Evolutionary conservation across 2,888 invertebrate genomes (phyloP), one percentile per base, ranked within the genome.

Genomic region (Enoplolaimus lenunculus): DNA sequence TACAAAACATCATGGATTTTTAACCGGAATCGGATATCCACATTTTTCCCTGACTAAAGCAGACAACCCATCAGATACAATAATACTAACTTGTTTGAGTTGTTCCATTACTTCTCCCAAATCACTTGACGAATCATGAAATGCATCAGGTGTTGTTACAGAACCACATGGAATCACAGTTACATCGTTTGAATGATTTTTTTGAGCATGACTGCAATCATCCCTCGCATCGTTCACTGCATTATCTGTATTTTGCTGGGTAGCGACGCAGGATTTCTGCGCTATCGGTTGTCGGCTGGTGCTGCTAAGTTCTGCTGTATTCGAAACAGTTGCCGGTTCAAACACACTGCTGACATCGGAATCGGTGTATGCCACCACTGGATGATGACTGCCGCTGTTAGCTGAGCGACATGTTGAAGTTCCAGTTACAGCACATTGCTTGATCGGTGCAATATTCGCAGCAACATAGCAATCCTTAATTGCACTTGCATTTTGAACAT

Each of bases 81-180:
- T n/a, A n/a, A n/a, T 45, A 45, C 45, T 45, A 13, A 73, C 73
- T 69, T 69, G 31, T 62, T 66, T 28, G 16, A 73, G 34, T 33
- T 69, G 69, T 1, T 21, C 26, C 71, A 73, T 73, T 30, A 73
- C 57, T 2, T 68, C 21, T 21, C 70, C 72, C 21, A 73, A 31
- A 2, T 72, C 62, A 1, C 67, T 66, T 28, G 65, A 69, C 16
- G 29, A 33, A 26, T 70, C 68, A 28, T 59, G 26, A 26, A 69
- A 28, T 1, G 45, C 31, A 29, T 69, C 62, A n/a, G 70, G 66
- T n/a, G 70, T 68, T 16, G 26, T 68, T 26, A 30, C n/a, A 30
- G 7, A 3, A 26, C 28, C 64, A 57, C n/a, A 57, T n/a, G 57
- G 21, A n/a, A 57, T 57, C 57, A n/a, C n/a, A 21, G 57, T 57